Evolutionary conservation across 2,113 vertebrate genomes (phyloP), one percentile per base, ranked within the genome.

Genomic region (Brachyhypopomus occidentalis): DNA sequence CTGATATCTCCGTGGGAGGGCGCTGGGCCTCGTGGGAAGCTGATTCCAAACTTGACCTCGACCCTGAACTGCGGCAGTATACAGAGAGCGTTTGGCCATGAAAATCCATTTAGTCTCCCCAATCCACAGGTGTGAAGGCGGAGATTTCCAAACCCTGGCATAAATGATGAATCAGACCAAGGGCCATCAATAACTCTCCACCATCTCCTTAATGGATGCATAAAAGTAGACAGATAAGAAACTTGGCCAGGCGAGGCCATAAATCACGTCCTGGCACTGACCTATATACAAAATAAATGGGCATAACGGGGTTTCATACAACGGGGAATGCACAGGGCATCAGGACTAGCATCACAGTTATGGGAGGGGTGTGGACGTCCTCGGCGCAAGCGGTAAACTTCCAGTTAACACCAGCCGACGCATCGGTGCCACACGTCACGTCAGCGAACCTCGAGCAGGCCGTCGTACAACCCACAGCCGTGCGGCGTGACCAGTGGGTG

Each of bases 161-260:
- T 90, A 91, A 92, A 92, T 91, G 89, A 94, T 91, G 87, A 81
- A 91, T 92, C 85, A 83, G 84, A 80, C 86, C 45, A 87, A 90
- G 87, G 85, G 77, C 86, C 91, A 93, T 94, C 92, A 91, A 92
- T 93, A 92, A 92, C 86, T 87, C 81, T 88, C 87, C 87, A 80
- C 91, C 86, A 91, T 88, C 84, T 71, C 77, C 89, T 92, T 82
- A 92, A 93, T 92, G 90, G 90, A 90, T 87, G 89, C 81, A 90
- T 92, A 91, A 92, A 94, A 89, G 83, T 79, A 75, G 89, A 90
- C 88, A 90, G 91, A 92, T 91, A 92, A 92, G 91, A 92, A 87
- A 87, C 91, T 92, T 89, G 77, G 62, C 89, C 86, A 30, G 86
- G 74, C 84, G 88, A 84, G 81, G 87, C 83, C 88, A 92, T 93